Base-by-base conservation (phyloP, 2,113 vertebrate genomes). In the Uria lomvia region DNA sequence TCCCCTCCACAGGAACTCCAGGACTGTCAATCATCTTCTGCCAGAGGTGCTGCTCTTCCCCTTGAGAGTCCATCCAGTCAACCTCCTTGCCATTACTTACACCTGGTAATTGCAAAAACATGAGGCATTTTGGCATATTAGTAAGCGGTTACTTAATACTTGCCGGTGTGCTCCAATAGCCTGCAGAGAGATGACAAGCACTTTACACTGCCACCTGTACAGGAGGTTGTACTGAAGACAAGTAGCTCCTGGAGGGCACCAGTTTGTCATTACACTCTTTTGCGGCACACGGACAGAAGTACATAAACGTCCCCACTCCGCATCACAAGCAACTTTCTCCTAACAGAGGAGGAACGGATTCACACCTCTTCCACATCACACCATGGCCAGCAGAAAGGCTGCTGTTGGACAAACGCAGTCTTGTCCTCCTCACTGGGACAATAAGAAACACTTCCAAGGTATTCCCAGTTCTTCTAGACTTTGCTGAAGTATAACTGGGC, bases 41-140 rank as follows among this genome's bases (percentile, higher is more conserved):
- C 99, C 99, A 99, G 70, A 99, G 97, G 45, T 95, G 98, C 95
- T 98, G 99, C 66, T 99, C 99, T 96, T 99, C 99, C 26, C 99
- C 99, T 10, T 96, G 98, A 16, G 99, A 98, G 97, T 99, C 99
- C 99, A 99, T 99, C 99, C 99, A 99, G 95, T 99, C 98, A 27
- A 99, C 99, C 22, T 98, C 98, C 56, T 99, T 99, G 56, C 99
- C 99, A 47, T 99, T 98, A 96, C 99, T 99, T 70, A 98, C 91
- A 88, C 99, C 99, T 99, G 96, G 23, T 30, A 96, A 96, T 88
- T 49, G 47, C 6, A 85, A 91, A 96, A 92, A 84, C 24, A 94
- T 0, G 22, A 86, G 23, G 9, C 15, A 47, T 88, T 68, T 94
- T 67, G 26, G n/a, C 18, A 15, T 47, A 23, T 88, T 66, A 85